Evolutionary conservation across 2,888 invertebrate genomes (phyloP).

Genomic region (Drosophila tripunctata): DNA sequence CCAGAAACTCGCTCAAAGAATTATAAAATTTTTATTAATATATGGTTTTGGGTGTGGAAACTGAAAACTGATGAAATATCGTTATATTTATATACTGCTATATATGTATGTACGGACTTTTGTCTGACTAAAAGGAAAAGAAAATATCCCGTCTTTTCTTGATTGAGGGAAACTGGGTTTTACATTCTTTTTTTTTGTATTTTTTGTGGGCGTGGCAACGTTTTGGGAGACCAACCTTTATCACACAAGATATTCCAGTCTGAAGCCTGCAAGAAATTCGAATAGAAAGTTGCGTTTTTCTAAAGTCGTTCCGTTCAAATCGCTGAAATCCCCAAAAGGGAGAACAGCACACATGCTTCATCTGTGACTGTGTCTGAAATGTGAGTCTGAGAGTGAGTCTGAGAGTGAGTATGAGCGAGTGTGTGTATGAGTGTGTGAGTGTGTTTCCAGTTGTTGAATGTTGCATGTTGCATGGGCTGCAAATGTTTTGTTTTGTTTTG

Average conservation of each 20-base stretch:
- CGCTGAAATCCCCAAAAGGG: conserved; percentile 45
- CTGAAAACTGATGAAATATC: conserved; percentile 5
- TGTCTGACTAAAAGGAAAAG: no score
- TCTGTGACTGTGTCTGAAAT: conserved; percentile 27
- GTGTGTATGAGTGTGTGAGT: conserved; percentile 15
- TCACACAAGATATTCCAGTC: conserved; percentile 83
- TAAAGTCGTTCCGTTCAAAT: conserved; percentile 54
- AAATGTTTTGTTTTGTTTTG: conserved; percentile 31
- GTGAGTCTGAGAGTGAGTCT: conserved; percentile 22
- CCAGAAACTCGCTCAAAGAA: neutral
- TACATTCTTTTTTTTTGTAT: neutral
- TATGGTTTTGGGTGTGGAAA: neutral
- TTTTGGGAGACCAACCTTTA: conserved; percentile 80
- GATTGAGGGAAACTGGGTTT: neutral
- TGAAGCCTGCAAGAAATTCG: conserved; percentile 81
- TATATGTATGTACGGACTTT: neutral
- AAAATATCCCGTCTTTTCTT: no score
- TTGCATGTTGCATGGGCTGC: conserved; percentile 45
- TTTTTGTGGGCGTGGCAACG: conserved; percentile 47
- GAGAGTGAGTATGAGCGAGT: conserved; percentile 3
- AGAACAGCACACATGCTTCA: conserved; percentile 60
- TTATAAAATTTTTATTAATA: neutral
- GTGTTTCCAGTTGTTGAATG: conserved; percentile 25
- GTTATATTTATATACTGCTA: neutral
- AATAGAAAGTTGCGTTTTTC: conserved; percentile 73